phyloP scores from a whole-genome alignment of 1,140 invertebrate genomes.

The Nilaparvata lugens region DNA sequence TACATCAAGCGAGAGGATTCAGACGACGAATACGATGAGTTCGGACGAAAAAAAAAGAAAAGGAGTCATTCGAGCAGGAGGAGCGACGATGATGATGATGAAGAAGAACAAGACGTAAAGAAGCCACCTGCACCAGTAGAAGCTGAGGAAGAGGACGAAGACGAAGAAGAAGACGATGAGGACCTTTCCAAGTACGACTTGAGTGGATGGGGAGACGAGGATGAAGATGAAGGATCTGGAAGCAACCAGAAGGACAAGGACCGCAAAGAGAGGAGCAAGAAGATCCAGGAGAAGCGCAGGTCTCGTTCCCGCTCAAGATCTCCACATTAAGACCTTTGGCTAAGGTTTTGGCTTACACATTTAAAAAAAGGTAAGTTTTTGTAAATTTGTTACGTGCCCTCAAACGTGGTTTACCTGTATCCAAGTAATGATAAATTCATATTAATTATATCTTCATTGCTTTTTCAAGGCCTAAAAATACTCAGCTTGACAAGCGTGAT shows the following conservation, averaged over 20 bases:
- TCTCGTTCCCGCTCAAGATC: conserved; percentile 8
- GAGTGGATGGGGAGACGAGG: conserved; percentile 47
- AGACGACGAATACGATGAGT: conserved; percentile 92
- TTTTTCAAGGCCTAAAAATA: too few species aligned
- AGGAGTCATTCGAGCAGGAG: conserved; percentile 31
- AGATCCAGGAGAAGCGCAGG: background rate
- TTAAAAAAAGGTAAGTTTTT: too few species aligned
- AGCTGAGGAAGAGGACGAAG: conserved; percentile 35
- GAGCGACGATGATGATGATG: conserved; percentile 27
- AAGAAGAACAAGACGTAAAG: conserved; percentile 41
- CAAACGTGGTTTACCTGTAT: too few species aligned
- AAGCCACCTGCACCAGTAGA: conserved; percentile 14
- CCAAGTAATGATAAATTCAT: too few species aligned
- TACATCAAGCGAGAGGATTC: conserved; percentile 83
- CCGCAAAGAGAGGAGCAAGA: conserved; percentile 10
- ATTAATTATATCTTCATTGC: too few species aligned
- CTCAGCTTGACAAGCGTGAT: too few species aligned
- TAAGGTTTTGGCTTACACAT: too few species aligned
- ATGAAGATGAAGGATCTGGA: conserved; percentile 1
- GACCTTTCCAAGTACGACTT: conserved; percentile 74
- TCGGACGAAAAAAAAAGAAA: conserved; percentile 75
- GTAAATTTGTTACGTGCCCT: too few species aligned
- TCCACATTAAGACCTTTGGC: background rate
- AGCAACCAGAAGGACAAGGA: conserved; percentile 17
- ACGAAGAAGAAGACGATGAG: conserved; percentile 48